Evolutionary conservation across 2,113 vertebrate genomes (phyloP), one percentile per base, ranked within the genome.

Genomic region (Plecturocebus donacophilus): DNA sequence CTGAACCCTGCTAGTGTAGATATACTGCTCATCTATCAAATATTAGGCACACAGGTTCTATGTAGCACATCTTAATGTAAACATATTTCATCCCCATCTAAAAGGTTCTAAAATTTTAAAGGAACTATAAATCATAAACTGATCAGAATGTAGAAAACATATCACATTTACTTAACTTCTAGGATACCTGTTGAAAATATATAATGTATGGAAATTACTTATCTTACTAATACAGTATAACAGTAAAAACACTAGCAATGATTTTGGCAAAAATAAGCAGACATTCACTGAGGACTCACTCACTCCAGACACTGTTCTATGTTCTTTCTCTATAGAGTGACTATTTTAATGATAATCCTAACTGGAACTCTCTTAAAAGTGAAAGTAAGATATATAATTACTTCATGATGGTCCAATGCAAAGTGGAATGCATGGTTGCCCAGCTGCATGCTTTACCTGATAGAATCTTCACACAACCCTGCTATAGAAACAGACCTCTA

Each of bases 401-500:
- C 8, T 40, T 12, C 23, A 61, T 5, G 9, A 38, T 0, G 40
- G 21, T n/a, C 38, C 58, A 3, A 47, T 38, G 27, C 17, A 52
- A 71, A 38, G 11, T 35, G 32, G 32, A 17, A 3, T 30, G 2
- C 10, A 2, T 8, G 14, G 32, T 8, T 86, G 16, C 2, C 13
- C 35, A 45, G 8, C 35, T 32, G 3, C 8, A 27, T 1, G 3
- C 10, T 64, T 52, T 35, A 1, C 30, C 75, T 45, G 3, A 23
- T 35, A 12, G 56, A 66, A 32, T 52, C 32, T n/a, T 54, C 32
- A 16, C 16, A 20, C 8, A 58, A 4, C 20, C 9, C 20, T 71
- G 4, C 30, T 12, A 12, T 0, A 66, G 54, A 2, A 90, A 7
- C 3, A 17, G 38, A 9, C 0, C 45, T 75, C 47, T 20, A 4